Conservation (phyloP, 2,888 invertebrate species). For the Leptothorax acervorum region DNA sequence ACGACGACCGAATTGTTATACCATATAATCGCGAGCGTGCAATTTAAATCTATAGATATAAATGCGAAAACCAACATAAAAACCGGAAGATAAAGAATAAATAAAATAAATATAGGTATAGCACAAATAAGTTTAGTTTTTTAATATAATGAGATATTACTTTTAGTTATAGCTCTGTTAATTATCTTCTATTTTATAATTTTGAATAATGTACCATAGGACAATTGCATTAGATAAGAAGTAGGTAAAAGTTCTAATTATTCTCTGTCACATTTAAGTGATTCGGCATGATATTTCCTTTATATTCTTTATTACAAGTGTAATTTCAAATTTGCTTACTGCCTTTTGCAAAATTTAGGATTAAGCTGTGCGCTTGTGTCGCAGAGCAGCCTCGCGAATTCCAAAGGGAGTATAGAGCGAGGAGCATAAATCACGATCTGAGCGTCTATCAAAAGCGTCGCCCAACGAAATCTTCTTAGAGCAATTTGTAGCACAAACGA, state of each 20-base stretch:
- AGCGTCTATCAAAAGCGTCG: constrained; percentile 66
- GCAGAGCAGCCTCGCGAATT: not conserved
- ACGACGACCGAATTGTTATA: not conserved
- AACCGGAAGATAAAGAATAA: not conserved
- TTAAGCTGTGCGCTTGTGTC: constrained; percentile 8
- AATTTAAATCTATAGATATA: not conserved
- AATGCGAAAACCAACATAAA: not conserved
- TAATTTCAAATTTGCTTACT: not conserved
- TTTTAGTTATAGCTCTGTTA: not conserved
- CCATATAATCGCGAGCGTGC: not conserved
- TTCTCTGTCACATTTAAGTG: not conserved
- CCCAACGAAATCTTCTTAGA: constrained; percentile 78
- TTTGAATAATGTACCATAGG: not conserved
- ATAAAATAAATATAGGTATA: not conserved
- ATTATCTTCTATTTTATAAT: not conserved
- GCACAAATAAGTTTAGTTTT: not conserved
- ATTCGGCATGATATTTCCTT: not conserved
- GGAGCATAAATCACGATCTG: constrained; percentile 77
- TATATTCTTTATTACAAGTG: not conserved
- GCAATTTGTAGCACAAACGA: constrained; percentile 80
- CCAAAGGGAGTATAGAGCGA: constrained; percentile 62
- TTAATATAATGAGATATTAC: not conserved
- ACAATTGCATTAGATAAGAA: not conserved
- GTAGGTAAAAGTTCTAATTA: not conserved
- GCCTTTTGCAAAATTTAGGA: not conserved